A percentile compares a stretch with the other conserved stretches of the same genome.
These are phyloP conservation scores for Chloroclystis v-ata DNA, from an alignment of 2,888 invertebrate genomes.

Conservation along the genomic window DNA sequence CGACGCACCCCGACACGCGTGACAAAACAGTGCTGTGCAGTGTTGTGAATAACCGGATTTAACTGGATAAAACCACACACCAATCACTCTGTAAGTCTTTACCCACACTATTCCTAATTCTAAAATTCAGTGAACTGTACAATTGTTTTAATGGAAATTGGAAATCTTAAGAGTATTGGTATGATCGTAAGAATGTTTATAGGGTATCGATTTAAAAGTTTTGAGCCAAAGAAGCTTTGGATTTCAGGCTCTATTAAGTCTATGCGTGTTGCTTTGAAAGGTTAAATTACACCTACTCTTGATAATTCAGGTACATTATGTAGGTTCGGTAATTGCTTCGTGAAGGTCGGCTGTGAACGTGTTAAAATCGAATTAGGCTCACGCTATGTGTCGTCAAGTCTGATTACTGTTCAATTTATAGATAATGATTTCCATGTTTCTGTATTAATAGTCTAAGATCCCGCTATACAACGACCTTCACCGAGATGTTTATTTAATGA, in stretches of 20 bases:
- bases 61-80: conserved; percentile 42
- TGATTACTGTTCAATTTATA: neutral
- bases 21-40: conserved; percentile 34
- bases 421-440: neutral
- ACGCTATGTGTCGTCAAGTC: too few species aligned
- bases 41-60: conserved; percentile 45
- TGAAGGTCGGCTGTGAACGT: neutral
- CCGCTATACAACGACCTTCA: too few species aligned
- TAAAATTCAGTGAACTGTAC: too few species aligned
- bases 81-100: conserved; percentile 53
- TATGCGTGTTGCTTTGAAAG: conserved; percentile 1
- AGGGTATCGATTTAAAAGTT: conserved; percentile 18
- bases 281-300: neutral
- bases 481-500: too few species aligned
- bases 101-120: too few species aligned
- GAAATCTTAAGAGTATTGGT: neutral
- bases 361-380: neutral
- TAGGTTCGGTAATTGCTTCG: neutral
- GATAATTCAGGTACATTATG: neutral
- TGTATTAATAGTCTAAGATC: too few species aligned
- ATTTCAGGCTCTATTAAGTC: conserved; percentile 1
- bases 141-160: too few species aligned
- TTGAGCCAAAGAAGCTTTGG: conserved; percentile 8
- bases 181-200: conserved; percentile 7
- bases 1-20: conserved; percentile 54